A percentile compares a stretch with the other conserved stretches of the same genome.
phyloP scores from a whole-genome alignment of 2,888 invertebrate genomes.

The Argyra leucocephala region DNA sequence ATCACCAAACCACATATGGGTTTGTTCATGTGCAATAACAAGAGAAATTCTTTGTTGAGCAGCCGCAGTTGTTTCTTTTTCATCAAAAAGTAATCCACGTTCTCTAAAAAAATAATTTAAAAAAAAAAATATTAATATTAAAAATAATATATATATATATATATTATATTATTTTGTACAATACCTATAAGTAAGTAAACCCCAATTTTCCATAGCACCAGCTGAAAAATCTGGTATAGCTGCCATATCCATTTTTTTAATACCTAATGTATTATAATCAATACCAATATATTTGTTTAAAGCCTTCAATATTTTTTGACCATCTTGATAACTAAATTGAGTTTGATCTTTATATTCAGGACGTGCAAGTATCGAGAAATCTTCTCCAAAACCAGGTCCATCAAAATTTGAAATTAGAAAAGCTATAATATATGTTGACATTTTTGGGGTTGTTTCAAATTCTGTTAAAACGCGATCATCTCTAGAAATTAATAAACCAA shows the following conservation, averaged over 20 bases:
- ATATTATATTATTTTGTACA: not conserved
- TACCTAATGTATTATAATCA: conserved; percentile 47
- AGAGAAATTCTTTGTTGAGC: conserved; percentile 54
- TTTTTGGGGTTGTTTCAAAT: conserved; percentile 46
- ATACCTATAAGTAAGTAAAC: conserved; percentile 68
- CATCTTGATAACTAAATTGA: conserved; percentile 55
- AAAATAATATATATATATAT: not conserved
- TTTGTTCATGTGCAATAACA: conserved; percentile 46
- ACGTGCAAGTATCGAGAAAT: conserved; percentile 54
- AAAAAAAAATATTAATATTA: not conserved
- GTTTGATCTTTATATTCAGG: conserved; percentile 58
- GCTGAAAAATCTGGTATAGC: conserved; percentile 75
- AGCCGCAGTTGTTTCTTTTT: conserved; percentile 48
- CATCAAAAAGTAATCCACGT: conserved; percentile 57
- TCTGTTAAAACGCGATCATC: conserved; percentile 33
- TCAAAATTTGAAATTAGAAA: conserved; percentile 59
- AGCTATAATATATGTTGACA: conserved; percentile 75
- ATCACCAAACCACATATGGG: conserved; percentile 62
- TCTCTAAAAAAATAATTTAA: conserved; percentile 56
- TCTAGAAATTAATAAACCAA: conserved; percentile 41
- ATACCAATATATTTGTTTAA: conserved; percentile 51
- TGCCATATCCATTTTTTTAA: conserved; percentile 72
- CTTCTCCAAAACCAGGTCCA: conserved; percentile 27
- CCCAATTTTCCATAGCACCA: conserved; percentile 92
- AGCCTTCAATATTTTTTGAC: conserved; percentile 45